Conservation (phyloP, 2,113 vertebrate genomes). For the Telmatochromis sp. region DNA sequence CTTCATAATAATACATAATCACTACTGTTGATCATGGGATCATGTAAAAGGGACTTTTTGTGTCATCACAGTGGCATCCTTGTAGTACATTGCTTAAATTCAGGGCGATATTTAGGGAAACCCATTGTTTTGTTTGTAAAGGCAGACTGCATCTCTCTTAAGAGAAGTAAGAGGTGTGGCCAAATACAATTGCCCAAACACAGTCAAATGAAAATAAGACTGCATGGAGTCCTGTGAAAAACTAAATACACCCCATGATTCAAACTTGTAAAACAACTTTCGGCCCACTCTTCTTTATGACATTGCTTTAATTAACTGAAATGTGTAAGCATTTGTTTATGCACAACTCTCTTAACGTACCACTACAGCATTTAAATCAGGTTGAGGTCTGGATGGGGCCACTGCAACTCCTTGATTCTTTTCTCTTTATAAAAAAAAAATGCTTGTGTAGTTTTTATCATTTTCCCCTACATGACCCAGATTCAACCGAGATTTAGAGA, state of each 20-base stretch:
- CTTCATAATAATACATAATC: neutral
- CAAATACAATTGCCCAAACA: neutral
- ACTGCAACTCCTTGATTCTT: neutral
- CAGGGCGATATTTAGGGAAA: neutral
- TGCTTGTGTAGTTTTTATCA: neutral
- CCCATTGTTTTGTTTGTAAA: neutral
- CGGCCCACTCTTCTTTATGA: neutral
- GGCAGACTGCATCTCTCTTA: neutral
- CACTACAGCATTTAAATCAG: neutral
- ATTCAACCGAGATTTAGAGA: neutral
- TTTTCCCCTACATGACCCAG: neutral
- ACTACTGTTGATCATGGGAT: neutral
- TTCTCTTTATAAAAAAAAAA: neutral
- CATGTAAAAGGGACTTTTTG: neutral
- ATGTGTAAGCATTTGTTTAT: neutral
- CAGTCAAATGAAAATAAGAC: neutral
- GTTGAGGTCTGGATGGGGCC: neutral
- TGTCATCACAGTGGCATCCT: neutral
- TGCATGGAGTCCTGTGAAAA: neutral
- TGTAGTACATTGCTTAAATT: neutral
- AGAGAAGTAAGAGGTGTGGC: neutral
- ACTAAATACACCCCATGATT: neutral
- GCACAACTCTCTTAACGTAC: neutral
- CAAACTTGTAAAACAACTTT: neutral
- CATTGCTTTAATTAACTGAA: neutral